Base-by-base conservation (phyloP, 2,113 vertebrate species). In the Zeus faber region DNA sequence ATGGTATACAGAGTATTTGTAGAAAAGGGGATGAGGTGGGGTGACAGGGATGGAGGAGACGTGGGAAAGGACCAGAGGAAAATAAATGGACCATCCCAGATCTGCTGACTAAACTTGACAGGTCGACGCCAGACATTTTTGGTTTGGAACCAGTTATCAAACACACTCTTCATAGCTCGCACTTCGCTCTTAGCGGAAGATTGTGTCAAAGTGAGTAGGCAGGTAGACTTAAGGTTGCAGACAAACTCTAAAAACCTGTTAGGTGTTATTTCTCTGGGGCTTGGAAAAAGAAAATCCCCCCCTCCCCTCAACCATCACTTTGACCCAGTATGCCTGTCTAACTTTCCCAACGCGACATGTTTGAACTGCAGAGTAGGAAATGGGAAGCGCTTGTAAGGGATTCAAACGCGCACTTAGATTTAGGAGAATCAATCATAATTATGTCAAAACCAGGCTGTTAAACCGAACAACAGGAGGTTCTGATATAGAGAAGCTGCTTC, bases 1-100 rank as follows among this genome's bases (percentile, higher is more conserved):
- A 58, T 65, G 59, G 63, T 54, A 49, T 55, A 60, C 59, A 58
- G 26, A 51, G 51, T 63, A 37, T 62, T 41, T 53, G 62, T 57
- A 7, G 56, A 54, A 45, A 52, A 29, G 21, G 26, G 59, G 52
- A 29, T 50, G 31, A 59, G 60, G 48, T 47, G 53, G 35, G 54
- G 48, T n/a, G 37, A 25, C 13, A 24, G 6, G 6, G 11, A 26
- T 26, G 43, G 9, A 21, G 45, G n/a, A 49, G 39, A 67, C 39
- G 7, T 53, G 61, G n/a, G 54, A 73, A 65, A 13, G 16, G n/a
- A 9, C 31, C 23, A 56, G 48, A 31, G n/a, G n/a, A n/a, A n/a
- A n/a, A n/a, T n/a, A n/a, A n/a, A n/a, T n/a, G n/a, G n/a, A n/a
- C n/a, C 44, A n/a, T 44, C 35, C 33, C 54, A 46, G 33, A 14